Conservation (phyloP, 2,113 vertebrate species). For the Gulo gulo region DNA sequence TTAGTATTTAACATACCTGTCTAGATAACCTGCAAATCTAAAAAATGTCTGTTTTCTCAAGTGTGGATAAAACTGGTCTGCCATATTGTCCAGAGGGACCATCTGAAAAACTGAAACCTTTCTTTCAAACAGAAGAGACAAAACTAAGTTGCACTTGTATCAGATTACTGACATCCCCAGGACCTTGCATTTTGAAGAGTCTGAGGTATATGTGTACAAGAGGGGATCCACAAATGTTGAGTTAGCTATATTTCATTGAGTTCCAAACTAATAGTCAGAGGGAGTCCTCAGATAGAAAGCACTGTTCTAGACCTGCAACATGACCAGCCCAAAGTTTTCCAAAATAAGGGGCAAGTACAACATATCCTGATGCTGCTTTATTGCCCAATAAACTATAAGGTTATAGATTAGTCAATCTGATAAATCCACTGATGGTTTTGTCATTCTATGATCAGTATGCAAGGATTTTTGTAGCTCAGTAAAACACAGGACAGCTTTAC, state of each 20-base stretch:
- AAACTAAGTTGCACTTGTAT: background rate
- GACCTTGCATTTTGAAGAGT: background rate
- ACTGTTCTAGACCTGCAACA: background rate
- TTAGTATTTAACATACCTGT: background rate
- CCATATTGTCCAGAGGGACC: background rate
- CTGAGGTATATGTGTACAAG: background rate
- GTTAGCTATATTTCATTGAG: background rate
- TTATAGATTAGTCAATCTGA: conserved; percentile 60
- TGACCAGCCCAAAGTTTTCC: background rate
- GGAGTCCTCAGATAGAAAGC: background rate
- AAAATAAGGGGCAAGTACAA: background rate
- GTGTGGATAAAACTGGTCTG: background rate
- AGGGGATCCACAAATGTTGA: background rate
- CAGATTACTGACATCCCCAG: background rate
- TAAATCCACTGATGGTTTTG: conserved; percentile 58
- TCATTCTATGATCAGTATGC: conserved; percentile 24
- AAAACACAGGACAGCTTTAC: conserved; percentile 63
- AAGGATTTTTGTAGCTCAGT: conserved; percentile 62
- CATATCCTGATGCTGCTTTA: conserved; percentile 16
- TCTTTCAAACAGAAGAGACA: background rate
- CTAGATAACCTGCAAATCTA: background rate
- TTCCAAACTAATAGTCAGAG: background rate
- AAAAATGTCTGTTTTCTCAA: background rate
- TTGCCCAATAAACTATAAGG: conserved; percentile 40
- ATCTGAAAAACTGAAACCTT: background rate